Conservation (phyloP, 1,140 invertebrate genomes). For the Leptinotarsa defecta region DNA sequence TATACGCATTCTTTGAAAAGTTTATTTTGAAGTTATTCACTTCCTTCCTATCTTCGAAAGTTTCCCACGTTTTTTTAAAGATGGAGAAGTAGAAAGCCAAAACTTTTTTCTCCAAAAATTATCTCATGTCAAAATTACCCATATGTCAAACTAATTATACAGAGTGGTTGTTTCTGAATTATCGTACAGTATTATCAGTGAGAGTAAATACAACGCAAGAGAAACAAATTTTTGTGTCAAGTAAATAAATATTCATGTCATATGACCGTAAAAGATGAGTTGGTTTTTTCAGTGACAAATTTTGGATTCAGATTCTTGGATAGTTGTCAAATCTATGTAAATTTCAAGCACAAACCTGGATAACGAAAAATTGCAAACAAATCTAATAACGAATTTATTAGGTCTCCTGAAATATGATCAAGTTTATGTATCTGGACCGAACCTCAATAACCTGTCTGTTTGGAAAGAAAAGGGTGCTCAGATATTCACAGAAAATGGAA, state of each 20-base stretch:
- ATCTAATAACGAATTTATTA: conserved; percentile 46
- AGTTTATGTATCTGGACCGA: conserved; percentile 72
- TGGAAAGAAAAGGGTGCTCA: conserved; percentile 69
- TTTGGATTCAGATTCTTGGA: background rate
- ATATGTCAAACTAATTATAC: too few relatives aligned
- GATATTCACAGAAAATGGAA: conserved; percentile 66
- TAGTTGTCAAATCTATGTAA: background rate
- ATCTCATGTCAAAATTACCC: too few relatives aligned
- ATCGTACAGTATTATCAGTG: too few relatives aligned
- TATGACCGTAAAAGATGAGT: background rate
- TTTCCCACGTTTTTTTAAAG: too few relatives aligned
- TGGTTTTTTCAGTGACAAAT: background rate
- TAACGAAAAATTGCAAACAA: conserved; percentile 11
- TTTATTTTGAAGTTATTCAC: too few relatives aligned
- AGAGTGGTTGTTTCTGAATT: too few relatives aligned
- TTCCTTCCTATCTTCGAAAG: too few relatives aligned
- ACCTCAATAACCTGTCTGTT: conserved; percentile 63
- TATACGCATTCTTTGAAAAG: too few relatives aligned
- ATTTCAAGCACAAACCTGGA: background rate
- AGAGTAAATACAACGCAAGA: too few relatives aligned
- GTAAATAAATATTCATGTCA: background rate
- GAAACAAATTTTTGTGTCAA: too few relatives aligned
- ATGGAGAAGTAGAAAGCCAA: too few relatives aligned
- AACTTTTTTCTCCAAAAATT: too few relatives aligned
- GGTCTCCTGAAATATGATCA: conserved; percentile 62